These are phyloP conservation scores for Cryptocephalus moraei DNA, from an alignment of 2,888 invertebrate genomes.

Conservation along the genomic window DNA sequence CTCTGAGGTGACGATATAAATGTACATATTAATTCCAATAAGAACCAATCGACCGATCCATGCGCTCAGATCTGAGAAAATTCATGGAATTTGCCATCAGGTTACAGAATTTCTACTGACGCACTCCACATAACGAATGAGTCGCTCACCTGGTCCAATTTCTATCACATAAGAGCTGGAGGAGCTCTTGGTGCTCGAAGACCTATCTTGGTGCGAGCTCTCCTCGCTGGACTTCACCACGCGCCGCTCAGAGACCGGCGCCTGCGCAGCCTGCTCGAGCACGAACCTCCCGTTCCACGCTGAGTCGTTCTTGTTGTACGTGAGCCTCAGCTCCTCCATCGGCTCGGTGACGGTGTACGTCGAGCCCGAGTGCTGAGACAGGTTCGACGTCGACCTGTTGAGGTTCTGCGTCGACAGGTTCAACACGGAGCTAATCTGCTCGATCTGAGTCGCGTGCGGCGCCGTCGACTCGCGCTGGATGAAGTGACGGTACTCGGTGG, in stretches of 20 bases:
- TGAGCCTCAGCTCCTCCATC: slow-evolving; percentile 30
- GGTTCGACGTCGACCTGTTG: slow-evolving; percentile 31
- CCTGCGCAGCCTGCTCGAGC: slow-evolving; percentile 29
- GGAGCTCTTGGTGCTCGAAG: slow-evolving; percentile 48
- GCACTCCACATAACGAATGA: no score
- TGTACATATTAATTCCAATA: no score
- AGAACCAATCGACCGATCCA: no score
- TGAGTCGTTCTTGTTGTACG: slow-evolving; percentile 36
- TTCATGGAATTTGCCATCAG: no score
- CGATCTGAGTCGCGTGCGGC: slow-evolving; percentile 26
- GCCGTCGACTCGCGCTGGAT: slow-evolving; percentile 26
- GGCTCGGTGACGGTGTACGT: slow-evolving; percentile 37
- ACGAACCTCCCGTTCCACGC: slow-evolving; percentile 42
- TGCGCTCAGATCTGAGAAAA: no score
- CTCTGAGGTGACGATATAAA: no score
- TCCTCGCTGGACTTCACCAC: slow-evolving; percentile 28
- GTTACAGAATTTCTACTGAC: no score
- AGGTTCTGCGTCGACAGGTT: slow-evolving; percentile 31
- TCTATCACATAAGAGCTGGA: slow-evolving; percentile 56
- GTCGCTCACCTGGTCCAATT: slow-evolving; percentile 28
- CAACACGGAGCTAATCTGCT: slow-evolving; percentile 33
- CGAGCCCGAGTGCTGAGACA: slow-evolving; percentile 30
- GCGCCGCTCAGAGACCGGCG: slow-evolving; percentile 1
- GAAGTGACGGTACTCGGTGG: slow-evolving; percentile 35
- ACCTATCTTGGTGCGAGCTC: slow-evolving; percentile 43